Evolutionary conservation across 2,888 invertebrate genomes (phyloP), one percentile per base, ranked within the genome.

Genomic region (Timema podura): DNA sequence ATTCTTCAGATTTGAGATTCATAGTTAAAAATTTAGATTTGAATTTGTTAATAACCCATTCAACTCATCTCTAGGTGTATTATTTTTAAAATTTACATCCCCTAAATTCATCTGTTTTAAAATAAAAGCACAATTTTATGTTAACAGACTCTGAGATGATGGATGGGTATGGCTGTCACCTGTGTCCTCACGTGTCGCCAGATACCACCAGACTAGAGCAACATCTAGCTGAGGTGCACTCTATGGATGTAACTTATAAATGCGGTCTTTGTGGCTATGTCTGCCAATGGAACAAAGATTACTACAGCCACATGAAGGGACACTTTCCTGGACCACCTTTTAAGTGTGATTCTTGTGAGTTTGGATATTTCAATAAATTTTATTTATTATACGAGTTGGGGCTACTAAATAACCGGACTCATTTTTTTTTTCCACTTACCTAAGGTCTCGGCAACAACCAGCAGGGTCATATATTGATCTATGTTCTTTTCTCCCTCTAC

Each of bases 241-340:
- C 85, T 15, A 83, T 85, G 75, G 85, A 86, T 78, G 84, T 86
- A 5, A 84, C 85, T 5, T 87, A 86, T 75, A 83, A 85, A 75
- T 89, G 89, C 78, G 85, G 85, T 49, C 79, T 87, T 67, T 89
- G 89, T 79, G 83, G 84, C n/a, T 88, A 86, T 79, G 84, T 85
- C 64, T 86, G 86, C 75, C 85, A 85, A 74, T 88, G 87, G 82
- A 87, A 87, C 76, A 83, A 86, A 48, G 85, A 85, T 75, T 88
- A 86, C 79, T 84, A 86, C 74, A 81, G 82, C 72, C 89, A 89
- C 76, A 86, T 88, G 85, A 85, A 85, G 76, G 81, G 80, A 45
- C 85, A 85, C 79, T 87, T 86, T 77, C 80, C 82, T 65, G 87
- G 88, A 16, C 87, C 87, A n/a, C 88, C 88, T n/a, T 88, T 83